Conservation (phyloP, 64 coral and sea anemone genomes). For the Montipora foliosa region DNA sequence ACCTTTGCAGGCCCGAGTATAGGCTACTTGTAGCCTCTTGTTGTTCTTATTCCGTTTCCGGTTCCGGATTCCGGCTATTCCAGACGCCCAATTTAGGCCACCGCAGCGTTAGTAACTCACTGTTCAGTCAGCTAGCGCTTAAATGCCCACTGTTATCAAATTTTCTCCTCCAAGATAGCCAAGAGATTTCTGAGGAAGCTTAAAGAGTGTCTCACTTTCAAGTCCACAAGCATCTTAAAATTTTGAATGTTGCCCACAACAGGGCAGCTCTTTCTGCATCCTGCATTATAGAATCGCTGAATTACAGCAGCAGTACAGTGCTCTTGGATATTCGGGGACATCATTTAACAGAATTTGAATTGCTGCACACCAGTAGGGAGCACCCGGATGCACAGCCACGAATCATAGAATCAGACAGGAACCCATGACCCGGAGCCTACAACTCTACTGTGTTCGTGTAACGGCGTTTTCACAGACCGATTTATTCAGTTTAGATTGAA, state of each 20-base stretch:
- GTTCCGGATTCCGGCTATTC: too few species aligned
- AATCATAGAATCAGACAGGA: neutral
- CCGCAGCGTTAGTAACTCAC: neutral
- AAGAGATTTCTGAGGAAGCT: neutral
- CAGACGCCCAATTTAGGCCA: neutral
- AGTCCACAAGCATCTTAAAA: neutral
- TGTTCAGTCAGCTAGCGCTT: neutral
- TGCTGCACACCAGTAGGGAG: too few species aligned
- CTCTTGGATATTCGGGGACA: neutral
- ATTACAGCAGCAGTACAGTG: neutral
- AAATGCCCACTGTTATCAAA: neutral
- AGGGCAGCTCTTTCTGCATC: constrained; percentile 1
- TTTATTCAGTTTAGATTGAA: too few species aligned
- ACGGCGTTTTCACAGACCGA: too few species aligned
- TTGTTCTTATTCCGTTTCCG: too few species aligned
- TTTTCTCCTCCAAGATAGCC: neutral
- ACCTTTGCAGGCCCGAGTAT: too few species aligned
- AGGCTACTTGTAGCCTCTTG: too few species aligned
- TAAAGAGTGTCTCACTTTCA: neutral
- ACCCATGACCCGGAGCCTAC: too few species aligned
- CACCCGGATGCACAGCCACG: neutral
- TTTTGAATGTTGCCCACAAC: neutral
- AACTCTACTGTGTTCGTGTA: too few species aligned
- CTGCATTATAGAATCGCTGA: constrained; percentile 1
- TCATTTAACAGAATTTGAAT: too few species aligned